phyloP scores from a whole-genome alignment of 2,113 vertebrate genomes.

The Xenopus laevis region DNA sequence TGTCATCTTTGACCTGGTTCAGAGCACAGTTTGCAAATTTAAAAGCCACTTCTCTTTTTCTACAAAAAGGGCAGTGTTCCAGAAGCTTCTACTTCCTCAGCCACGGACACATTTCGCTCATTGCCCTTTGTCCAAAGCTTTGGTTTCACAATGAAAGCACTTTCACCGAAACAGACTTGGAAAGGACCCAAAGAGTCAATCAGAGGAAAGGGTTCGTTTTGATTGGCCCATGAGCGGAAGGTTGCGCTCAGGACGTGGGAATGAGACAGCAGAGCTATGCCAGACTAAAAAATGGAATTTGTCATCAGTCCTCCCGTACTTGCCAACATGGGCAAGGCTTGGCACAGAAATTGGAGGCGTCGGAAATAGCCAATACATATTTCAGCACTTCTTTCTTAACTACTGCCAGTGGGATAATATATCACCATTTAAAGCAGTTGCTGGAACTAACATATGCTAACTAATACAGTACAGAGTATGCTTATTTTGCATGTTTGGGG shows the following conservation, averaged over 20 bases:
- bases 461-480: too few relatives aligned
- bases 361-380: too few relatives aligned
- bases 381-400: too few relatives aligned
- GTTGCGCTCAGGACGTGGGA: conserved; percentile 27
- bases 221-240: conserved; percentile 9
- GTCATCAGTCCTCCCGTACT: neutral
- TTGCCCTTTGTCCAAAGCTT: conserved; percentile 5
- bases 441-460: too few relatives aligned
- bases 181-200: neutral
- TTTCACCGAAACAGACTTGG: too few relatives aligned
- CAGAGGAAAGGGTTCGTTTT: neutral
- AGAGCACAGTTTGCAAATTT: neutral
- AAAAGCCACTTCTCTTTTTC: neutral
- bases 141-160: too few relatives aligned
- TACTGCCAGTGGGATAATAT: too few relatives aligned
- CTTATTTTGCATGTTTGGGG: too few relatives aligned
- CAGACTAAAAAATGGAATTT: conserved; percentile 2
- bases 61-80: conserved; percentile 25
- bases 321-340: neutral
- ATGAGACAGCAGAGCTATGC: conserved; percentile 15
- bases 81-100: conserved; percentile 19
- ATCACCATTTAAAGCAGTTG: too few relatives aligned
- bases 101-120: conserved; percentile 3
- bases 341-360: too few relatives aligned
- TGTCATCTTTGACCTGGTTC: neutral